Evolutionary conservation across 1,140 invertebrate species (phyloP).

Genomic region (Lordiphosa clarofinis): DNA sequence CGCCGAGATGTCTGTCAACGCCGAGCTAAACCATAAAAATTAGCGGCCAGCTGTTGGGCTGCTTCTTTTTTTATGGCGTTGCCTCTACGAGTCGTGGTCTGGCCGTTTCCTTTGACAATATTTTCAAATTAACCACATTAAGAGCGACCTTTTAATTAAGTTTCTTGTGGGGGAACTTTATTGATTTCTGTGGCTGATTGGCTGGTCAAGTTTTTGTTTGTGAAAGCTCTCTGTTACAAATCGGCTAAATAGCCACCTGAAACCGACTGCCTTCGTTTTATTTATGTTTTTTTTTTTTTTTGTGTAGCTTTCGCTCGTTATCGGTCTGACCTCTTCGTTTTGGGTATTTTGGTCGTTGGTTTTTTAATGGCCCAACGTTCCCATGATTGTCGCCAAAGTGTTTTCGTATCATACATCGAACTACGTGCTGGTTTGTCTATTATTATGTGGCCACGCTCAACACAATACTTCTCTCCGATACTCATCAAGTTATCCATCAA

Average conservation of each 20-base stretch:
- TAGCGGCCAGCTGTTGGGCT: conserved; percentile 29
- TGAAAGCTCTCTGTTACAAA: conserved; percentile 75
- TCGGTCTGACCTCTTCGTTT: conserved; percentile 65
- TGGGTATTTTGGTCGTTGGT: conserved; percentile 28
- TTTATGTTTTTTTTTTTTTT: conserved; percentile 27
- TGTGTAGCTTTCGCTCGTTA: conserved; percentile 75
- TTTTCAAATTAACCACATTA: conserved; percentile 77
- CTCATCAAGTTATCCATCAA: conserved; percentile 77
- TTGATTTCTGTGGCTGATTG: conserved; percentile 65
- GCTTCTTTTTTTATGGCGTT: conserved; percentile 12
- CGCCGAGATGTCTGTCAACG: conserved; percentile 75
- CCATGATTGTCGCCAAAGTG: conserved; percentile 78
- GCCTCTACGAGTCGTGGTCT: conserved; percentile 18
- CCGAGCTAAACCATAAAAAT: conserved; percentile 58
- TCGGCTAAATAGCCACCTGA: conserved; percentile 46
- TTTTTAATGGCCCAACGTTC: conserved; percentile 43
- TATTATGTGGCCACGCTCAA: conserved; percentile 20
- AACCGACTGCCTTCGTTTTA: conserved; percentile 14
- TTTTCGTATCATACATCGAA: conserved; percentile 72
- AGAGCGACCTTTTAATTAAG: conserved; percentile 77
- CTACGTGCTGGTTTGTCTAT: conserved; percentile 56
- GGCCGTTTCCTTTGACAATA: conserved; percentile 73
- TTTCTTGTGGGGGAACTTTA: conserved; percentile 62
- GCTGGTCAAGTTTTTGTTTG: conserved; percentile 39
- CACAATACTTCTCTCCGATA: conserved; percentile 39